Percentiles rank a stretch among this genome's conserved stretches.
phyloP scores from a whole-genome alignment of 2,888 invertebrate genomes.

The Coronaproctus castanopsis region DNA sequence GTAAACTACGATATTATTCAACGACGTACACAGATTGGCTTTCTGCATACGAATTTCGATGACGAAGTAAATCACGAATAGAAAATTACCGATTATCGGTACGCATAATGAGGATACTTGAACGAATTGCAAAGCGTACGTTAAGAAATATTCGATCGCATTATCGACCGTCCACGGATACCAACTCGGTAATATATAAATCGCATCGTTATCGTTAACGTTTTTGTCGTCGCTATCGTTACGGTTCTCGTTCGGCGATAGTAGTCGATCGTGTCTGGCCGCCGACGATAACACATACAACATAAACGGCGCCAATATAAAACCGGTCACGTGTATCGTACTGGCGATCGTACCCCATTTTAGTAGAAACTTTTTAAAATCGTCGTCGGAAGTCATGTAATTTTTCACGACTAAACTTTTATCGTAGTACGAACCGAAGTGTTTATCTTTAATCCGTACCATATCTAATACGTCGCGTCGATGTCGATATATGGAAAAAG shows the following conservation, averaged over 20 bases:
- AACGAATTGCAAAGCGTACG: constrained; percentile 6
- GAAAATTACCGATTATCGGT: constrained; percentile 8
- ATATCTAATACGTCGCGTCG: constrained; percentile 8
- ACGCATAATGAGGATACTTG: constrained; percentile 6
- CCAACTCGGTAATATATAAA: constrained; percentile 7
- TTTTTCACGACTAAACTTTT: constrained; percentile 12
- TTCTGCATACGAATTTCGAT: constrained; percentile 6
- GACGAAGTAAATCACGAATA: constrained; percentile 9
- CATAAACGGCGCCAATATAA: constrained; percentile 5
- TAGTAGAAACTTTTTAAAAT: constrained; percentile 6
- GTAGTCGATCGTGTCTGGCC: too few relatives aligned
- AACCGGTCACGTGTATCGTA: constrained; percentile 6
- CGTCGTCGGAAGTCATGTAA: constrained; percentile 10
- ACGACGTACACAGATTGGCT: constrained; percentile 6
- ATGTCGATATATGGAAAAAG: constrained; percentile 9
- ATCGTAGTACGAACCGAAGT: constrained; percentile 10
- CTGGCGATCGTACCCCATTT: constrained; percentile 3
- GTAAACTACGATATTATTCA: constrained; percentile 11
- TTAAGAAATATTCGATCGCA: not conserved
- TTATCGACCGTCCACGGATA: constrained; percentile 8
- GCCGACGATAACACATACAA: constrained; percentile 6
- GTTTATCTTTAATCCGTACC: constrained; percentile 8
- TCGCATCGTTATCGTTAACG: constrained; percentile 7
- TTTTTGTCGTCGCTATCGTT: too few relatives aligned
- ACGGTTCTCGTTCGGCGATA: not conserved